phyloP scores from a whole-genome alignment of 2,888 invertebrate genomes.

The Chouioia cunea region DNA sequence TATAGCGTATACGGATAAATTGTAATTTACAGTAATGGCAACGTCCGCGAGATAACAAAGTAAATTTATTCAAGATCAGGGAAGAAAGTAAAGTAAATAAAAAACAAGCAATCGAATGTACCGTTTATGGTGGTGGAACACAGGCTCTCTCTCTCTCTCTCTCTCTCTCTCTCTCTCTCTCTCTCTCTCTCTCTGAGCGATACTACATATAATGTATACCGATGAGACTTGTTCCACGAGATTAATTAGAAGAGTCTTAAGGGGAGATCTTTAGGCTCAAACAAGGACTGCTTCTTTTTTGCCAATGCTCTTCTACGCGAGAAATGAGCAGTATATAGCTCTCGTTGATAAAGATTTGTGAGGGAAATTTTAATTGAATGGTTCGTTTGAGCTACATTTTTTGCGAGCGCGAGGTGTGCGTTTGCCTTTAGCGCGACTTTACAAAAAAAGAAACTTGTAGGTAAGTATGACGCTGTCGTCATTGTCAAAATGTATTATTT shows the following conservation, averaged over 20 bases:
- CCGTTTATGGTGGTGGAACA: too few species aligned
- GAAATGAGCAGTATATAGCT: conserved; percentile 17
- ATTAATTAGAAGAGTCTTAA: conserved; percentile 35
- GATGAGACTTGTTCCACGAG: conserved; percentile 30
- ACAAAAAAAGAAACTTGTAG: too few species aligned
- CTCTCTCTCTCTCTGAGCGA: background rate
- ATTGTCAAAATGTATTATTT: too few species aligned
- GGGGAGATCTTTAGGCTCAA: conserved; percentile 29
- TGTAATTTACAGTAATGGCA: too few species aligned
- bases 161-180: too few species aligned
- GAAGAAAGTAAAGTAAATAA: too few species aligned
- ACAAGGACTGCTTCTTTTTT: conserved; percentile 41
- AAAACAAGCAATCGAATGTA: too few species aligned
- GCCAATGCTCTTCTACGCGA: conserved; percentile 6
- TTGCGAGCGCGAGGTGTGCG: conserved; percentile 6
- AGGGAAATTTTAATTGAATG: conserved; percentile 41
- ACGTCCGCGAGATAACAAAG: too few species aligned
- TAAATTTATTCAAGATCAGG: too few species aligned
- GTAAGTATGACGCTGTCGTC: too few species aligned
- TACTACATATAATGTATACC: background rate
- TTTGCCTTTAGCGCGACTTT: conserved; percentile 20
- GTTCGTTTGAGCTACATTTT: conserved; percentile 30
- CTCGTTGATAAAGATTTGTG: conserved; percentile 41
- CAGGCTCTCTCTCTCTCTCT: too few species aligned
- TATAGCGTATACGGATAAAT: too few species aligned